These are phyloP conservation scores for Dromococcyx pavoninus DNA, from an alignment of 2,797 vertebrate species.

Conservation along the genomic window DNA sequence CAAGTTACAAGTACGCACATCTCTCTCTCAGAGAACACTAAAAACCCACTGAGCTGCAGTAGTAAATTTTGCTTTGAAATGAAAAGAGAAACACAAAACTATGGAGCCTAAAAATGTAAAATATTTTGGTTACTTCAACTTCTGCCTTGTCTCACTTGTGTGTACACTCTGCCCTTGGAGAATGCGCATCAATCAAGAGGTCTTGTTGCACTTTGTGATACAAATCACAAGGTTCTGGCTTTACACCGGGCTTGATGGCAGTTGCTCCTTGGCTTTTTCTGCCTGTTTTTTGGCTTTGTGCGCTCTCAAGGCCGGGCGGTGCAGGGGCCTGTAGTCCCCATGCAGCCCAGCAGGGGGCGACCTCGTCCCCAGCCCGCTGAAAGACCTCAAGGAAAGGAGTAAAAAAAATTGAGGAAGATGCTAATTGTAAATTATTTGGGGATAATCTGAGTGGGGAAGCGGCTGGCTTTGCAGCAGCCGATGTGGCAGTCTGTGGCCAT, in stretches of 20 bases:
- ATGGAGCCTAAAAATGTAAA: too few relatives aligned
- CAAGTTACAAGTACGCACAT: rapidly evolving
- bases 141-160: rapidly evolving
- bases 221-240: rapidly evolving
- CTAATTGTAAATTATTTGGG: too few relatives aligned
- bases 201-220: not conserved
- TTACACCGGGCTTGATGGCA: rapidly evolving
- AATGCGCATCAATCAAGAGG: rapidly evolving
- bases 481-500: rapidly evolving
- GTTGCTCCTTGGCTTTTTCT: rapidly evolving
- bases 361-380: too few relatives aligned
- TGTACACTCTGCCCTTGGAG: not conserved
- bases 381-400: too few relatives aligned
- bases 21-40: rapidly evolving
- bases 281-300: too few relatives aligned
- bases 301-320: too few relatives aligned
- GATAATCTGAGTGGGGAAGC: rapidly evolving
- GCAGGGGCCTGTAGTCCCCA: too few relatives aligned
- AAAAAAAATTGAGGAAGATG: not conserved
- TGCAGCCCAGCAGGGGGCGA: too few relatives aligned
- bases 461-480: rapidly evolving
- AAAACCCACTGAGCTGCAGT: too few relatives aligned
- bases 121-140: not conserved
- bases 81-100: too few relatives aligned
- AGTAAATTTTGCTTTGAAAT: not conserved